These are phyloP conservation scores for Hermaeophaga mercurialis DNA, from an alignment of 2,888 invertebrate species.

Conservation along the genomic window DNA sequence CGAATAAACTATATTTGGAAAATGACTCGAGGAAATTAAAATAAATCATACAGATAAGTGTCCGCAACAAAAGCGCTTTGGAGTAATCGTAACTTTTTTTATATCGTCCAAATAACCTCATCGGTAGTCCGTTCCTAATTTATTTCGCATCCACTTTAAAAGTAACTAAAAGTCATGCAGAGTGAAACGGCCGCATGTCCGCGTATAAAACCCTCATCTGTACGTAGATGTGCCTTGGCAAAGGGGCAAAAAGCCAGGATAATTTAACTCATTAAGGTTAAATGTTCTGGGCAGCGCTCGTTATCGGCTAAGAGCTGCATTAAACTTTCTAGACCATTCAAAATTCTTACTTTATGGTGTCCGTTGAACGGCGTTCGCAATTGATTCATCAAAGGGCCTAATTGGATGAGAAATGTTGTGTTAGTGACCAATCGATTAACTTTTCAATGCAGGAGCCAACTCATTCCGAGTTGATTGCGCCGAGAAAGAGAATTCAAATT, in stretches of 20 bases:
- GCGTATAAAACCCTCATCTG: slow-evolving; percentile 30
- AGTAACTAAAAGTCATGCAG: slow-evolving; percentile 6
- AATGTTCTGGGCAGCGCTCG: slow-evolving; percentile 47
- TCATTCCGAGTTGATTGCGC: too few species aligned
- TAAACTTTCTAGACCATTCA: slow-evolving; percentile 39
- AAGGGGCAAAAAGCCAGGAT: slow-evolving; percentile 44
- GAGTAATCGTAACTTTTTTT: too few species aligned
- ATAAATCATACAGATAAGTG: too few species aligned
- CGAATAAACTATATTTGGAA: too few species aligned
- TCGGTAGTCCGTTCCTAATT: slow-evolving; percentile 7
- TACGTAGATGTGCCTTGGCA: slow-evolving; percentile 30
- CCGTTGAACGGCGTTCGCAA: slow-evolving; percentile 24
- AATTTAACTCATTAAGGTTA: slow-evolving; percentile 48
- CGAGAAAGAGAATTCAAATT: too few species aligned
- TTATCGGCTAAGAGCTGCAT: slow-evolving; percentile 48
- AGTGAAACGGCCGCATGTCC: slow-evolving; percentile 13
- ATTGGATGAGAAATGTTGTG: slow-evolving; percentile 28
- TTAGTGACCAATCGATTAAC: slow-evolving; percentile 13
- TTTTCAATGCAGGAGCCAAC: too few species aligned
- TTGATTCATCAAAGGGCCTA: slow-evolving; percentile 29
- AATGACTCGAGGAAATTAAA: too few species aligned
- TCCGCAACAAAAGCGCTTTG: too few species aligned
- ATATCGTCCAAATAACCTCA: background rate
- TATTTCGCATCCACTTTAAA: slow-evolving; percentile 12
- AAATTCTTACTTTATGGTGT: slow-evolving; percentile 34